phyloP scores from a whole-genome alignment of 2,797 vertebrate species.

The Paedocypris micromegethes region DNA sequence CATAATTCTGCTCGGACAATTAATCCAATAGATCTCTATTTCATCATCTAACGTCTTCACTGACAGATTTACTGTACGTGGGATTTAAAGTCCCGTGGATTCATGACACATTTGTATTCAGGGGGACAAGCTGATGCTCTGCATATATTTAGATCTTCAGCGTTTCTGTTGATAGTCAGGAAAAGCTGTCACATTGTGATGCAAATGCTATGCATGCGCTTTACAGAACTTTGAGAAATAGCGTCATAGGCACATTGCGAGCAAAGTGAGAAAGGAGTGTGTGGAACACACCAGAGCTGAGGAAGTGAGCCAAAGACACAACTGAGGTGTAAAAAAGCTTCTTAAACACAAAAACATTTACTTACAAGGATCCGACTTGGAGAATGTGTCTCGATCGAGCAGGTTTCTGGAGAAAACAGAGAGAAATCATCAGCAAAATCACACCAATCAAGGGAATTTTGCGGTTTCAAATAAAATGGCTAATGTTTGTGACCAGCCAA shows the following conservation, averaged over 20 bases:
- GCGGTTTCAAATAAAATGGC: no score
- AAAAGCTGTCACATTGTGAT: slow-evolving; percentile 68
- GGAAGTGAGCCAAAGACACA: slow-evolving; percentile 6
- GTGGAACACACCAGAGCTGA: slow-evolving; percentile 3
- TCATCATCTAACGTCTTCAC: slow-evolving; percentile 19
- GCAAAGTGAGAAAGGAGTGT: slow-evolving; percentile 45
- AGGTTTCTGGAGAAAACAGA: slow-evolving; percentile 73
- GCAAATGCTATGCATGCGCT: slow-evolving; percentile 66
- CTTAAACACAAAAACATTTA: slow-evolving; percentile 31
- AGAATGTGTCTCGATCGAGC: slow-evolving; percentile 93
- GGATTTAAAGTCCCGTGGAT: slow-evolving; percentile 4
- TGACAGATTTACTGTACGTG: slow-evolving; percentile 17
- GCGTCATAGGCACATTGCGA: slow-evolving; percentile 61
- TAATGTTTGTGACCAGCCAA: no score
- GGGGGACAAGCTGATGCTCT: slow-evolving; percentile 48
- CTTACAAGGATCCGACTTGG: slow-evolving; percentile 94
- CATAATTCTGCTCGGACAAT: not conserved
- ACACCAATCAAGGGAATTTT: no score
- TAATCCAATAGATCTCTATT: slow-evolving; percentile 5
- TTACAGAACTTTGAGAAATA: slow-evolving; percentile 60
- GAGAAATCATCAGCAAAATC: slow-evolving; percentile 21
- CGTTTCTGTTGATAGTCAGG: slow-evolving; percentile 56
- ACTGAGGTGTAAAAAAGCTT: not conserved
- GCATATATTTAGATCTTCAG: slow-evolving; percentile 57
- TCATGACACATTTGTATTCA: slow-evolving; percentile 67